Base-by-base conservation (phyloP, 2,113 vertebrate species). In the Synodontis membranacea region DNA sequence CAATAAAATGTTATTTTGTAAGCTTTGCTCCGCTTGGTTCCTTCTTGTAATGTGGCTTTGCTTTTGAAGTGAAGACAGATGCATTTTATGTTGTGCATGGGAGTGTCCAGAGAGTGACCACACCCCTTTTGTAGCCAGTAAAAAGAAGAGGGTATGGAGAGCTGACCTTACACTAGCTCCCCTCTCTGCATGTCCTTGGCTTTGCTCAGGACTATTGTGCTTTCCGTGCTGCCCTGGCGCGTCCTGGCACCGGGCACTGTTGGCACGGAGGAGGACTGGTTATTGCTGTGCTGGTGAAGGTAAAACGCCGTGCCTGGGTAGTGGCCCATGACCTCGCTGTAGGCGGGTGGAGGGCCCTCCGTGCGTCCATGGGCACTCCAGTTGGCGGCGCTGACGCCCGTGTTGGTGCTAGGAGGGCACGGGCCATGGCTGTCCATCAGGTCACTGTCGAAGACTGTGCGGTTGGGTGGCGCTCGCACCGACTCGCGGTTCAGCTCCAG, bases 371-470 rank as follows among this genome's bases (percentile, higher is more conserved):
- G 84, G 56, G 58, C 79, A 74, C 81, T 86, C 68, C 96, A 96
- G 93, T 95, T 97, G 92, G 96, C 95, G 80, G 95, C 97, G 75
- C 97, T 99, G 92, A 98, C 96, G 93, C 98, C 97, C 80, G 97
- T 97, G 90, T 98, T 97, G 95, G 97, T 97, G 95, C 98, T 99
- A 7, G 98, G 98, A 7, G 97, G 97, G 92, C 96, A 95, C 0
- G 97, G 97, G 79, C 86, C 86, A 17, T 83, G 50, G 58, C 88
- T 94, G 93, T 97, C 97, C 91, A 98, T 97, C 93, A 98, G 96
- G 91, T 98, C 97, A 82, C 98, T 99, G 96, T 99, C 97, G 86
- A 99, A 99, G 94, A 99, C 96, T 93, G 98, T 99, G 92, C 98
- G 93, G 94, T 99, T 99, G 90, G 98, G 98, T 0, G 98, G 98